Evolutionary conservation across 2,888 invertebrate species (phyloP), one percentile per base, ranked within the genome.

Genomic region (Blastobasis adustella): DNA sequence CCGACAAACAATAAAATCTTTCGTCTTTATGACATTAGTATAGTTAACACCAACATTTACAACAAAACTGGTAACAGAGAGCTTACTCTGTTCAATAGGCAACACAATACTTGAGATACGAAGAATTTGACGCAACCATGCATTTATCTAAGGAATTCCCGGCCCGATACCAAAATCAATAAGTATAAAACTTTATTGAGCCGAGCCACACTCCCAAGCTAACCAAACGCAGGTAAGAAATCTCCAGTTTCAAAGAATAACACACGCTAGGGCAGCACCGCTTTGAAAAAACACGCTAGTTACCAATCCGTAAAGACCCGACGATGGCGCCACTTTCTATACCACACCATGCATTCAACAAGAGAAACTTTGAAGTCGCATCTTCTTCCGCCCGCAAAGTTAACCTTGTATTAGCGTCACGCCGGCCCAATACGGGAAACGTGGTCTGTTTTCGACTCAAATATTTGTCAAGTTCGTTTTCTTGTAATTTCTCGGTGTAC

Each of bases 401-500:
- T 23, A 23, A 23, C 23, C 3, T 23, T 23, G 23, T 23, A 3
- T 23, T 23, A 23, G 23, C 23, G 23, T 23, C 23, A 23, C 23
- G 23, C 10, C 40, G 46, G 6, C 48, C 36, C 9, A 40, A 10
- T 39, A 41, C 46, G 37, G 44, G 39, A 9, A n/a, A 6, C n/a
- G 4, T n/a, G 45, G 44, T 49, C 44, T 49, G 49, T 49, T 49
- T 43, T 43, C 44, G 44, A 37, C 44, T 36, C 49, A 49, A 49
- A 49, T 49, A 49, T 49, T 49, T 49, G 44, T 10, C 10, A 42
- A 44, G 10, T 39, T 47, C 23, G 39, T 10, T 23, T 48, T 48
- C 41, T 42, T 42, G 42, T 48, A 36, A 48, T 48, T 48, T 40
- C 23, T 23, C 41, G 10, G 10, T 42, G 42, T 10, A 10, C 9